These are phyloP conservation scores for Notothenia rossii DNA, from an alignment of 2,113 vertebrate genomes.

Conservation along the genomic window DNA sequence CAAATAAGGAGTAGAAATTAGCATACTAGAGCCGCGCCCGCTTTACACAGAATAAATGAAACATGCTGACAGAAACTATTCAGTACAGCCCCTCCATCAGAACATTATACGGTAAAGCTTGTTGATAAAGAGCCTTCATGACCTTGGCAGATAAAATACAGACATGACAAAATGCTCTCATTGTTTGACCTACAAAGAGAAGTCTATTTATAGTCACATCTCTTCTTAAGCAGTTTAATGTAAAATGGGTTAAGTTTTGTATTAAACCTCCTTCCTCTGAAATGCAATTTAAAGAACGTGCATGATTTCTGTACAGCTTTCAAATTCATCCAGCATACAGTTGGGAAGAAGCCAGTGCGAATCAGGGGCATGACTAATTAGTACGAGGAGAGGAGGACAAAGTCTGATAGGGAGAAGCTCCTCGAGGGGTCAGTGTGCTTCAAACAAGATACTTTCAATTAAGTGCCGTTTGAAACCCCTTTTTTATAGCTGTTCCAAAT, in stretches of 20 bases:
- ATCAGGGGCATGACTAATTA: background rate
- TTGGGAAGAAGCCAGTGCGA: background rate
- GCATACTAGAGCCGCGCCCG: no score
- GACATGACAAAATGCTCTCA: conserved; percentile 26
- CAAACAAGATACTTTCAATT: background rate
- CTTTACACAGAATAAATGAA: no score
- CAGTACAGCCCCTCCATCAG: no score
- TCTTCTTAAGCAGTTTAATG: conserved; percentile 26
- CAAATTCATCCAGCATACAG: conserved; percentile 5
- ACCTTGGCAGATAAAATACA: conserved; percentile 7
- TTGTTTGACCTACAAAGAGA: conserved; percentile 48
- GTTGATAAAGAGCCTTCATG: background rate
- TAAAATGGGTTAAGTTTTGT: conserved; percentile 26
- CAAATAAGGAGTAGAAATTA: no score
- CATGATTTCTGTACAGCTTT: background rate
- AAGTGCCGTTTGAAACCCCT: background rate
- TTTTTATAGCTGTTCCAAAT: background rate
- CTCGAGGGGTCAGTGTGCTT: conserved; percentile 2
- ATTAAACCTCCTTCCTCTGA: background rate
- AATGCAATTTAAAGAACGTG: background rate
- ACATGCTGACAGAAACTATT: no score
- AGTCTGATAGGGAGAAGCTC: conserved; percentile 8
- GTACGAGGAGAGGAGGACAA: background rate
- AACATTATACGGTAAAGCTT: background rate
- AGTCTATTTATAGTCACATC: conserved; percentile 42